phyloP scores from a whole-genome alignment of 2,113 vertebrate species.

The Ophthalmolycus amberensis region DNA sequence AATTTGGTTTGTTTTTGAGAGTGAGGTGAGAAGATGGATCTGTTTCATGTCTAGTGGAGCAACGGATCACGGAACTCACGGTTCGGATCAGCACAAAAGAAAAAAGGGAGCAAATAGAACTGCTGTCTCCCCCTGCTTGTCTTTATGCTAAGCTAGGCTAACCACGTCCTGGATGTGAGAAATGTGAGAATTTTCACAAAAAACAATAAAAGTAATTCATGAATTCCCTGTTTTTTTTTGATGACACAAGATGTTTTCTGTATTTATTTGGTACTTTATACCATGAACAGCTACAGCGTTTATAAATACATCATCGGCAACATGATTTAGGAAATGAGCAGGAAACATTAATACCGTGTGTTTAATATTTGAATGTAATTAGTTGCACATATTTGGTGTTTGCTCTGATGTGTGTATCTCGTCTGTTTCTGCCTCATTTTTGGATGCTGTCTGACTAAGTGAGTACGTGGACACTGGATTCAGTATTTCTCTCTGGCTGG shows the following conservation, averaged over 20 bases:
- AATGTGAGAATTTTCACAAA: no score
- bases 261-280: neutral
- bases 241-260: no score
- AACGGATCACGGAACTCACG: no score
- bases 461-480: slow-evolving; percentile 79
- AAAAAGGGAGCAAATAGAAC: no score
- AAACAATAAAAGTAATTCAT: no score
- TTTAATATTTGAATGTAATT: neutral
- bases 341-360: neutral
- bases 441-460: slow-evolving; percentile 88
- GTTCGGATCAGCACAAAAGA: no score
- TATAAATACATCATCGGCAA: neutral
- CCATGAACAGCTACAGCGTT: neutral
- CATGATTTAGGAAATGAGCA: neutral
- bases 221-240: neutral
- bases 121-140: no score
- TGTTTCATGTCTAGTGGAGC: no score
- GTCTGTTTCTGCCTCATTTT: slow-evolving; percentile 86
- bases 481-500: no score
- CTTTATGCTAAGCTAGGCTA: no score
- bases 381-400: neutral
- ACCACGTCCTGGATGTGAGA: no score
- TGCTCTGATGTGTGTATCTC: slow-evolving; percentile 84
- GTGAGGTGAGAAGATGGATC: no score
- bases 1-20: neutral